These are phyloP conservation scores for Lysandra coridon DNA, from an alignment of 2,888 invertebrate genomes.

Conservation along the genomic window DNA sequence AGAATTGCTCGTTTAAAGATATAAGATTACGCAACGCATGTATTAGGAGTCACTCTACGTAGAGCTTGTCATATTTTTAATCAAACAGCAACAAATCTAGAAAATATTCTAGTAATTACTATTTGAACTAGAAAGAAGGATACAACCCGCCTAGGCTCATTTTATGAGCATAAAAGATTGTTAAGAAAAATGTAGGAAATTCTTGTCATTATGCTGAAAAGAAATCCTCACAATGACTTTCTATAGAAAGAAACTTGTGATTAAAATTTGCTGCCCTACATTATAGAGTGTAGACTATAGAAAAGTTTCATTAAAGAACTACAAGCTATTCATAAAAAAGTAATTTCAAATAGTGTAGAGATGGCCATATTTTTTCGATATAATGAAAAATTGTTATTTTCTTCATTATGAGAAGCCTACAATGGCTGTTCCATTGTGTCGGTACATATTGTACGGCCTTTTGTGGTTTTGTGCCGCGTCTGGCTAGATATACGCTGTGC, in stretches of 20 bases:
- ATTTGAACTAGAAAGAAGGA: neutral
- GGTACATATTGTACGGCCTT: constrained; percentile 64
- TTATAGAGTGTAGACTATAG: constrained; percentile 19
- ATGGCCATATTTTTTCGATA: constrained; percentile 29
- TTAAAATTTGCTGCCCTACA: constrained; percentile 28
- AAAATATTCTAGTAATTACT: neutral
- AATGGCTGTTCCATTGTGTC: constrained; percentile 50
- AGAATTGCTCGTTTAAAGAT: too few relatives aligned
- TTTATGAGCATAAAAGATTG: neutral
- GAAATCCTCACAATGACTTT: constrained; percentile 20
- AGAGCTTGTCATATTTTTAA: too few relatives aligned
- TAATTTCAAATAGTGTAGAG: constrained; percentile 29
- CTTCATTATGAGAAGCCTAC: constrained; percentile 48
- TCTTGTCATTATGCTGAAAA: constrained; percentile 15
- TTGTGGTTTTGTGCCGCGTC: constrained; percentile 62
- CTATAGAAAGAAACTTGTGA: constrained; percentile 11
- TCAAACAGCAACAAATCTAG: too few relatives aligned
- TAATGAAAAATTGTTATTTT: constrained; percentile 41
- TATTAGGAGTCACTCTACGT: too few relatives aligned
- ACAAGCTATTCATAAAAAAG: constrained; percentile 19
- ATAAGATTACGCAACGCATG: too few relatives aligned
- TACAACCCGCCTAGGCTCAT: neutral
- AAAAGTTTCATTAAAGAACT: constrained; percentile 17
- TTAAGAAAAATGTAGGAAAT: constrained; percentile 1
- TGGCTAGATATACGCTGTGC: constrained; percentile 56